phyloP scores from a whole-genome alignment of 2,888 invertebrate species.

The Volucella zonaria region DNA sequence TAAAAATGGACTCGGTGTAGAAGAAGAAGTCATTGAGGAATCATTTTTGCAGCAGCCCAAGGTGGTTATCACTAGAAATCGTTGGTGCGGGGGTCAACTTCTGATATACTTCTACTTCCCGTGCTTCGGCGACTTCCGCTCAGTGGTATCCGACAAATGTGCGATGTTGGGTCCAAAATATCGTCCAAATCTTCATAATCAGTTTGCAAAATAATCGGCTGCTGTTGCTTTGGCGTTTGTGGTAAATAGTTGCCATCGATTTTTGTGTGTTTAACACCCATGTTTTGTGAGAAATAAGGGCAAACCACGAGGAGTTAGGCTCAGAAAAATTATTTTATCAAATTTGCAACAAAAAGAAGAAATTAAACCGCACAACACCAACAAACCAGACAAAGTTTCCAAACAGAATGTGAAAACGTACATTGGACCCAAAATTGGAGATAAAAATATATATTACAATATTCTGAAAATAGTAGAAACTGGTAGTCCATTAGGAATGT shows the following conservation, averaged over 20 bases:
- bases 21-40: constrained; percentile 78
- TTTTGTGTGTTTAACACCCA: constrained; percentile 80
- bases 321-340: constrained; percentile 51
- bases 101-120: constrained; percentile 16
- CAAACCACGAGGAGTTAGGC: background rate
- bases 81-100: constrained; percentile 26
- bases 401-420: constrained; percentile 35
- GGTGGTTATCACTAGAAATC: constrained; percentile 34
- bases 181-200: constrained; percentile 37
- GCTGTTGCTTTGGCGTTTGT: constrained; percentile 75
- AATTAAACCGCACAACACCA: constrained; percentile 42
- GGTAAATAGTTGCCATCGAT: constrained; percentile 77
- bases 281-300: constrained; percentile 44
- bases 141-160: constrained; percentile 78
- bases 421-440: too few relatives aligned
- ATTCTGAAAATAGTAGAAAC: too few relatives aligned
- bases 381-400: constrained; percentile 67
- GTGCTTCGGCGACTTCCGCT: constrained; percentile 52
- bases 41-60: constrained; percentile 77
- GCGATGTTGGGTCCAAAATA: constrained; percentile 78
- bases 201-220: constrained; percentile 46
- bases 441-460: too few relatives aligned
- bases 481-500: too few relatives aligned
- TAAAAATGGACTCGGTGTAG: constrained; percentile 77
- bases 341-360: constrained; percentile 17